A percentile compares a stretch with the other conserved stretches of the same genome.
These are phyloP conservation scores for Smittia sp. DNA, from an alignment of 2,888 invertebrate species.

Conservation along the genomic window DNA sequence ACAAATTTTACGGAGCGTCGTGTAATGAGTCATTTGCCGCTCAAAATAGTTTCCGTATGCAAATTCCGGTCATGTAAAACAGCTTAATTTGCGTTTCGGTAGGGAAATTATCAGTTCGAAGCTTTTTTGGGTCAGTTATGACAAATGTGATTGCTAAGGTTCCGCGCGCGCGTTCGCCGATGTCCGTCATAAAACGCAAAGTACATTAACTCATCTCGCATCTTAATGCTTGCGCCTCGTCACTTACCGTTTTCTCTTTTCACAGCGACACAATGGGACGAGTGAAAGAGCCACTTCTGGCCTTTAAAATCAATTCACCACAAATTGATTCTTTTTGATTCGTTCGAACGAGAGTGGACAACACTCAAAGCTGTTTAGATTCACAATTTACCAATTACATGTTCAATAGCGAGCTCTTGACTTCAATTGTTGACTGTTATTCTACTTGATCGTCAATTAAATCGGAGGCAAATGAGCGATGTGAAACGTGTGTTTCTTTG, in stretches of 20 bases:
- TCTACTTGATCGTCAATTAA: conserved; percentile 5
- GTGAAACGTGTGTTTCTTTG: conserved; percentile 18
- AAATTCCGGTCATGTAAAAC: conserved; percentile 17
- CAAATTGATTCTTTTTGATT: conserved; percentile 39
- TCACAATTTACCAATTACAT: conserved; percentile 37
- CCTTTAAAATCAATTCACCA: conserved; percentile 18
- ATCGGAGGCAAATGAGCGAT: conserved; percentile 5
- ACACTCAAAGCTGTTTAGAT: neutral
- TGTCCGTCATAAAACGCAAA: conserved; percentile 20
- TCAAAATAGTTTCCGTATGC: conserved; percentile 26
- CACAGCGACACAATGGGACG: neutral
- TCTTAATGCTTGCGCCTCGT: conserved; percentile 11
- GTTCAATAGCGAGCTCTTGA: conserved; percentile 32
- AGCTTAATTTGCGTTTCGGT: neutral
- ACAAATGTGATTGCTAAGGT: conserved; percentile 9
- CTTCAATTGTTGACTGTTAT: conserved; percentile 14
- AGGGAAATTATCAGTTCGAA: neutral
- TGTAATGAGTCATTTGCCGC: conserved; percentile 11
- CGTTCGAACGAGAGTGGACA: conserved; percentile 4
- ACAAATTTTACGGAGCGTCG: conserved; percentile 34
- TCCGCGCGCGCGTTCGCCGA: neutral
- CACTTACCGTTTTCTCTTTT: conserved; percentile 31
- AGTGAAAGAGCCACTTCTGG: conserved; percentile 9
- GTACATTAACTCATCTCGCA: conserved; percentile 29
- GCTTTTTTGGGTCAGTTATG: conserved; percentile 30